Conservation (phyloP, 2,888 invertebrate species). For the Idaea dimidiata region DNA sequence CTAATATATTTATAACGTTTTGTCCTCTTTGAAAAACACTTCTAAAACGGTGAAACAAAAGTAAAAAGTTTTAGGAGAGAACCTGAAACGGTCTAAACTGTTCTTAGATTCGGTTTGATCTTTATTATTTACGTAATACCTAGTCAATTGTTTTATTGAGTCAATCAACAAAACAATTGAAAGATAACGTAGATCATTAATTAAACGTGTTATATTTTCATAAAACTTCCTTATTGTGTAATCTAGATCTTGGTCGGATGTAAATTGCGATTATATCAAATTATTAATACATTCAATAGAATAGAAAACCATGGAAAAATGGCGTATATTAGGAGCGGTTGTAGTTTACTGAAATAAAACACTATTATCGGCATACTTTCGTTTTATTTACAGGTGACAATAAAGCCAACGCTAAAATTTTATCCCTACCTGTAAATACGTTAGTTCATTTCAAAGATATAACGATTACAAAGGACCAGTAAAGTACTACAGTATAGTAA, state of each 20-base stretch:
- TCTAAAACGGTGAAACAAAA: too few relatives aligned
- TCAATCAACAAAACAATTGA: too few relatives aligned
- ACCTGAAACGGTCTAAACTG: too few relatives aligned
- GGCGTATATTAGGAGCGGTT: neutral
- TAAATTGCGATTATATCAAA: too few relatives aligned
- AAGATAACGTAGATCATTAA: neutral
- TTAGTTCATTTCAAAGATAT: constrained; percentile 25
- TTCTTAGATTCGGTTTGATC: too few relatives aligned
- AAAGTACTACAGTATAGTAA: constrained; percentile 47
- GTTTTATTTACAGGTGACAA: constrained; percentile 68
- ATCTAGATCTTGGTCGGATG: neutral
- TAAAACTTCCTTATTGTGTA: neutral
- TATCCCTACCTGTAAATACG: constrained; percentile 29
- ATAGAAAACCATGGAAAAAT: too few relatives aligned
- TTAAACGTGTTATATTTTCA: neutral
- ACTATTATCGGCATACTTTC: constrained; percentile 44
- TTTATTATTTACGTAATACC: too few relatives aligned
- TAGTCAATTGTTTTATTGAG: too few relatives aligned
- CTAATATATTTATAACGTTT: neutral
- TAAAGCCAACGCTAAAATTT: constrained; percentile 58
- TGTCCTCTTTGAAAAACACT: neutral
- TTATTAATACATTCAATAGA: too few relatives aligned
- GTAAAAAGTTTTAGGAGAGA: too few relatives aligned
- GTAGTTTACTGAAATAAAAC: constrained; percentile 39
- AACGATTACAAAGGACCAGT: constrained; percentile 34